Evolutionary conservation across 2,113 vertebrate genomes (phyloP), one percentile per base, ranked within the genome.

Genomic region (Psettodes erumei): DNA sequence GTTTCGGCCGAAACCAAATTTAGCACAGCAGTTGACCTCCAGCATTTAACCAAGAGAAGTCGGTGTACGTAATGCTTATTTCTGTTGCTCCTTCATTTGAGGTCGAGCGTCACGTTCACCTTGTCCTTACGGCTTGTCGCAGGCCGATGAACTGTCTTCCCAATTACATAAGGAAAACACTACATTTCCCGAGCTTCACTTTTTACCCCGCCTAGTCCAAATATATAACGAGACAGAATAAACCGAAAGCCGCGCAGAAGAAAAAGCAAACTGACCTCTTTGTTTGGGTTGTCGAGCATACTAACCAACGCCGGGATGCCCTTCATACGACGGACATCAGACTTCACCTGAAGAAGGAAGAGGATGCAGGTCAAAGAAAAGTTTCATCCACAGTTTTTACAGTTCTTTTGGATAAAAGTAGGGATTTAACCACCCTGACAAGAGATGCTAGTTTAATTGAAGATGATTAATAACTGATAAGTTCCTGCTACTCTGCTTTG

Each of bases 231-330:
- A 45, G 74, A 21, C 70, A 64, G 35, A 40, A 53, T 2, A 12
- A 71, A 58, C 51, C 38, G 53, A 81, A 60, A 53, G 4, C 16
- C 35, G 12, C 0, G 2, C 4, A 27, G 19, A 27, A 55, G 25
- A 55, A 55, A 23, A 23, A 25, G 10, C 19, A 70, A 63, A 82
- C 89, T 15, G 10, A 99, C 98, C 89, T 99, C 96, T 73, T 95
- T 97, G 89, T 96, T 96, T 68, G 97, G 96, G 84, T 96, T 96
- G 82, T 99, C 98, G n/a, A 99, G 91, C 91, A 99, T 91, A 2
- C 94, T 95, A 70, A 99, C 98, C 4, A 99, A 91, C 0, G 96
- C 94, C 0, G 97, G 97, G 70, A 99, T 97, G 19, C 98, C 98
- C 90, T 98, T 98, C 71, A 99, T 76, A 64, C 95, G 95, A 62